Percentiles rank a stretch among this genome's conserved stretches.
Evolutionary conservation across 2,113 vertebrate genomes (phyloP).

Genomic region (Corythornis vintsioides): DNA sequence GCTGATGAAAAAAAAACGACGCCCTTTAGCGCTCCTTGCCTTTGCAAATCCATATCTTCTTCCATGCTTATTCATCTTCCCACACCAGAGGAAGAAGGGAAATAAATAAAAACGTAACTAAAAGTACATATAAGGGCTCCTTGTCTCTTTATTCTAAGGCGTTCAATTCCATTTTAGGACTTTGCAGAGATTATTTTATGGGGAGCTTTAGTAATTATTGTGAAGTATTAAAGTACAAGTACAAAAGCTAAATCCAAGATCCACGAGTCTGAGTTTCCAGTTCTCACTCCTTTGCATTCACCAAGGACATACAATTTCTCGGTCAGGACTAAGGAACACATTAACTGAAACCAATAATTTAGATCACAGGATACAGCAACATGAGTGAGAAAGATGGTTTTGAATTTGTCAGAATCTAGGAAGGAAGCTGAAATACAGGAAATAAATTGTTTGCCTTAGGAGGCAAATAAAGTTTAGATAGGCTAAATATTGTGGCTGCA

Average conservation of each 20-base stretch:
- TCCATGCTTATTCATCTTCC: constrained; percentile 33
- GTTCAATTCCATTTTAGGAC: constrained; percentile 51
- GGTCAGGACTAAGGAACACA: neutral
- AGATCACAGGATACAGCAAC: neutral
- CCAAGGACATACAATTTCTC: neutral
- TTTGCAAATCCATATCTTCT: constrained; percentile 61
- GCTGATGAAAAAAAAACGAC: constrained; percentile 4
- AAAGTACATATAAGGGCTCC: constrained; percentile 49
- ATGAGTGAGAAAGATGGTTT: neutral
- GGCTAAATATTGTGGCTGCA: neutral
- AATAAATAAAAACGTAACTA: constrained; percentile 63
- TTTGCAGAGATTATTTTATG: neutral
- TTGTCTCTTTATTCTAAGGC: constrained; percentile 25
- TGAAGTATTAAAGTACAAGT: neutral
- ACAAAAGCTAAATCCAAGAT: constrained; percentile 23
- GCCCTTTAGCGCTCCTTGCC: constrained; percentile 47
- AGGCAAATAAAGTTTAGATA: constrained; percentile 9
- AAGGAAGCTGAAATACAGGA: constrained; percentile 24
- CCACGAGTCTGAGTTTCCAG: neutral
- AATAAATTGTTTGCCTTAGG: neutral
- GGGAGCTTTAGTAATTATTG: constrained; percentile 32
- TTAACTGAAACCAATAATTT: neutral
- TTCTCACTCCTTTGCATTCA: neutral
- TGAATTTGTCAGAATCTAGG: neutral
- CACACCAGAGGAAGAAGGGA: constrained; percentile 37